phyloP scores from a whole-genome alignment of 2,797 vertebrate genomes.

The Chaunax sp. region DNA sequence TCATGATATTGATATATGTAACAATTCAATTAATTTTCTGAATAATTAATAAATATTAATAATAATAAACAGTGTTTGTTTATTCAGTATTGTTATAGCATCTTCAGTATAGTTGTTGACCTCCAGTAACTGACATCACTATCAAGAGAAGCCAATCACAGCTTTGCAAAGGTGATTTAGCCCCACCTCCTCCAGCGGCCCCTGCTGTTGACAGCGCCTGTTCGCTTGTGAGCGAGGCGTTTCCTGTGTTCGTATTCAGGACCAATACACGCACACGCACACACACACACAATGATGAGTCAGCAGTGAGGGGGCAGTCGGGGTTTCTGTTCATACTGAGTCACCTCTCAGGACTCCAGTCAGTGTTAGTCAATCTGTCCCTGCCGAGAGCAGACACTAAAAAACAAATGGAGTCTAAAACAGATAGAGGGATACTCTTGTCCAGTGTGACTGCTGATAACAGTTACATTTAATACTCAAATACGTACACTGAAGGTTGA shows the following conservation, averaged over 20 bases:
- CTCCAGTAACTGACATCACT: not conserved
- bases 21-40: too few species aligned
- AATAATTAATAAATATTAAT: too few species aligned
- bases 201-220: not conserved
- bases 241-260: constrained; percentile 29
- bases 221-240: constrained; percentile 7
- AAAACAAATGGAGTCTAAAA: not conserved
- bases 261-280: constrained; percentile 8
- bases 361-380: constrained; percentile 17
- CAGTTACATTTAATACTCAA: not conserved
- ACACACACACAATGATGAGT: constrained; percentile 43
- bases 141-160: not conserved
- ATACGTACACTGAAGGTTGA: not conserved
- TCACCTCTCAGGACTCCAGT: constrained; percentile 58
- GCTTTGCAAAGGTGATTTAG: not conserved
- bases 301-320: constrained; percentile 52
- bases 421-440: not conserved
- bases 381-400: not conserved
- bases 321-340: constrained; percentile 52
- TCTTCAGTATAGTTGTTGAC: not conserved
- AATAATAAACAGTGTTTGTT: not conserved
- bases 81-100: not conserved
- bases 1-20: too few species aligned
- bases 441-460: not conserved
- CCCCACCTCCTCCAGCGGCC: not conserved